Percentiles rank a stretch among this genome's conserved stretches.
These are phyloP conservation scores for Schizopygopsis pylzovi DNA, from an alignment of 2,797 vertebrate species.

Conservation along the genomic window DNA sequence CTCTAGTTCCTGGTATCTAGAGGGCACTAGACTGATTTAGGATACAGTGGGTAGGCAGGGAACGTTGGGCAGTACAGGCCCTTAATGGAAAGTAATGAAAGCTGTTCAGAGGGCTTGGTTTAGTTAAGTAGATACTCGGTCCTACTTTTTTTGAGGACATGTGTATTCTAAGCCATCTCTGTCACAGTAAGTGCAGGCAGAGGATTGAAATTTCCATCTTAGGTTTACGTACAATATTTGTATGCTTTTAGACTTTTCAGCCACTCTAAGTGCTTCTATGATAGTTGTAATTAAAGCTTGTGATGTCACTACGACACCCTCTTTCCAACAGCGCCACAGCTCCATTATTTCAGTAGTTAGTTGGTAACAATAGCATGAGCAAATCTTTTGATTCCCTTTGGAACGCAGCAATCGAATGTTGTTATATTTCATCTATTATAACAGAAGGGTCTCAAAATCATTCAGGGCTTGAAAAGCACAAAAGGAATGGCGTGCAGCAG, in stretches of 20 bases:
- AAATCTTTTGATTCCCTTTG: slow-evolving; percentile 21
- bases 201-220: slow-evolving; percentile 59
- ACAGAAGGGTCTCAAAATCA: slow-evolving; percentile 10
- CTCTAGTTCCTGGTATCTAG: slow-evolving; percentile 58
- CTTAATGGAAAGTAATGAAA: slow-evolving; percentile 58
- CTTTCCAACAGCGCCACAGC: slow-evolving; percentile 64
- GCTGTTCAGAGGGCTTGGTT: slow-evolving; percentile 55
- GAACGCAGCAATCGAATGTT: slow-evolving; percentile 12
- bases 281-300: slow-evolving; percentile 58
- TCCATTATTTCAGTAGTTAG: slow-evolving; percentile 70
- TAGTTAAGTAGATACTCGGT: slow-evolving; percentile 57
- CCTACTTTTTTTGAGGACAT: slow-evolving; percentile 58
- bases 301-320: slow-evolving; percentile 60
- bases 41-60: slow-evolving; percentile 60
- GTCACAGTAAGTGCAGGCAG: slow-evolving; percentile 61
- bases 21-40: slow-evolving; percentile 65
- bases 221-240: slow-evolving; percentile 64
- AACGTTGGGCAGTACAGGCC: slow-evolving; percentile 56
- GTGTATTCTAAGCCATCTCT: slow-evolving; percentile 55
- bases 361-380: slow-evolving; percentile 52
- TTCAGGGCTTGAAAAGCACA: not conserved
- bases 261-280: slow-evolving; percentile 60
- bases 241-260: slow-evolving; percentile 60
- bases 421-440: slow-evolving; percentile 12
- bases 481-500: not conserved